These are phyloP conservation scores for Cataglyphis altisquamis DNA, from an alignment of 2,888 invertebrate genomes.

Conservation along the genomic window DNA sequence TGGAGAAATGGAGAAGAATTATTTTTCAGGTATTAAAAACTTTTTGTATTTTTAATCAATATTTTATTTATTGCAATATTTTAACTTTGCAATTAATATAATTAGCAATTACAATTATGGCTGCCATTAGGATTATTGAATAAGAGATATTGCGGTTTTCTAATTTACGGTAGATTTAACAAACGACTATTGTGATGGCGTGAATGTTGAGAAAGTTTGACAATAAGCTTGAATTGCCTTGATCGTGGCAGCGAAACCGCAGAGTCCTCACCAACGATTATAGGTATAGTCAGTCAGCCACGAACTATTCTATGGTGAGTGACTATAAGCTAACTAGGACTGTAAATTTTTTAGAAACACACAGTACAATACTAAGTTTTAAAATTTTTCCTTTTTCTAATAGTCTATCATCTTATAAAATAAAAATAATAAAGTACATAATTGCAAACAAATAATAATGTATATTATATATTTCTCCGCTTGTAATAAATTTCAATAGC, in stretches of 20 bases:
- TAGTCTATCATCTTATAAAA: neutral
- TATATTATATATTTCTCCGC: neutral
- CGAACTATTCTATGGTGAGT: slow-evolving; percentile 18
- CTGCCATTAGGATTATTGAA: neutral
- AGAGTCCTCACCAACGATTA: slow-evolving; percentile 35
- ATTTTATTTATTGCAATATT: neutral
- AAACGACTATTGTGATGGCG: neutral
- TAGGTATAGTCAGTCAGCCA: neutral
- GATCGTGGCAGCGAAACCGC: slow-evolving; percentile 45
- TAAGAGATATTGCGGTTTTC: slow-evolving; percentile 6
- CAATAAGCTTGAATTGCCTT: slow-evolving; percentile 39
- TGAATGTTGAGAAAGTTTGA: neutral
- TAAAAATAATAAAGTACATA: neutral
- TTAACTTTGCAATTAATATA: neutral
- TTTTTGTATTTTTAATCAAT: neutral
- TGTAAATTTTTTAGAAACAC: slow-evolving; percentile 54
- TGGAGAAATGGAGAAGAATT: neutral
- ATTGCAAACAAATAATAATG: neutral
- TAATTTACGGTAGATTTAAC: slow-evolving; percentile 22
- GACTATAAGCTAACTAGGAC: slow-evolving; percentile 19
- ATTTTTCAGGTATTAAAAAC: neutral
- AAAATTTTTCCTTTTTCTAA: neutral
- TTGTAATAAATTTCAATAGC: slow-evolving; percentile 1
- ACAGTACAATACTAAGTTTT: neutral
- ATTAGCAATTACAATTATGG: slow-evolving; percentile 9